A percentile compares a stretch with the other conserved stretches of the same genome.
Conservation (phyloP, 1,140 invertebrate genomes). For the Drosophila asahinai region DNA sequence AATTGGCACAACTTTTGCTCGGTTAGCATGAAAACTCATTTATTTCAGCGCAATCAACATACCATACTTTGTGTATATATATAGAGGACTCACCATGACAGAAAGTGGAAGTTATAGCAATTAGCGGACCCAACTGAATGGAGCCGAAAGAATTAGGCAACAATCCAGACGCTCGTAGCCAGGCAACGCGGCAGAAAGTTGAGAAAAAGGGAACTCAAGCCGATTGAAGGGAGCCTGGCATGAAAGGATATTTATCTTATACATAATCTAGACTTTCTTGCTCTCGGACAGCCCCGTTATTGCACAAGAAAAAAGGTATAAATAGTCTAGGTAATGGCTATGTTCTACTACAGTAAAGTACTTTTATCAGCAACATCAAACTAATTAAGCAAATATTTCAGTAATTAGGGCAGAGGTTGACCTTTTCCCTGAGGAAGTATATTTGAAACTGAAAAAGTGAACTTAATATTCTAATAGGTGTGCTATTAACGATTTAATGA, state of each 20-base stretch:
- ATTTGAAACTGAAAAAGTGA: background rate
- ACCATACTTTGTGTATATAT: slow-evolving; percentile 7
- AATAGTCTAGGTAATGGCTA: background rate
- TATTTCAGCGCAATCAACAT: slow-evolving; percentile 53
- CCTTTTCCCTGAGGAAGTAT: background rate
- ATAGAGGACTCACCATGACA: slow-evolving; percentile 8
- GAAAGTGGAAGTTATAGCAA: slow-evolving; percentile 58
- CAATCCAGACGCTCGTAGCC: slow-evolving; percentile 29
- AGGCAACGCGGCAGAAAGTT: slow-evolving; percentile 18
- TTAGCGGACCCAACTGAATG: slow-evolving; percentile 54
- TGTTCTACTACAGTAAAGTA: background rate
- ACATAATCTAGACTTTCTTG: slow-evolving; percentile 1
- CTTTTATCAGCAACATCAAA: slow-evolving; percentile 7
- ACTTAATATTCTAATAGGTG: background rate
- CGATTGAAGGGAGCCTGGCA: slow-evolving; percentile 8
- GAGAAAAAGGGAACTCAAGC: slow-evolving; percentile 11
- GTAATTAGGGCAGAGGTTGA: slow-evolving; percentile 2
- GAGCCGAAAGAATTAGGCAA: slow-evolving; percentile 37
- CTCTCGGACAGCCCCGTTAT: background rate
- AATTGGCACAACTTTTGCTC: slow-evolving; percentile 56
- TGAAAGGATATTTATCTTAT: slow-evolving; percentile 31
- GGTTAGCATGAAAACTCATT: slow-evolving; percentile 63
- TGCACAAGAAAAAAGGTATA: background rate
- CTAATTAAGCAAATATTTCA: slow-evolving; percentile 6
- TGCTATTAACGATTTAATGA: background rate